phyloP scores from a whole-genome alignment of 2,888 invertebrate genomes.

The Pyrrhia umbra region DNA sequence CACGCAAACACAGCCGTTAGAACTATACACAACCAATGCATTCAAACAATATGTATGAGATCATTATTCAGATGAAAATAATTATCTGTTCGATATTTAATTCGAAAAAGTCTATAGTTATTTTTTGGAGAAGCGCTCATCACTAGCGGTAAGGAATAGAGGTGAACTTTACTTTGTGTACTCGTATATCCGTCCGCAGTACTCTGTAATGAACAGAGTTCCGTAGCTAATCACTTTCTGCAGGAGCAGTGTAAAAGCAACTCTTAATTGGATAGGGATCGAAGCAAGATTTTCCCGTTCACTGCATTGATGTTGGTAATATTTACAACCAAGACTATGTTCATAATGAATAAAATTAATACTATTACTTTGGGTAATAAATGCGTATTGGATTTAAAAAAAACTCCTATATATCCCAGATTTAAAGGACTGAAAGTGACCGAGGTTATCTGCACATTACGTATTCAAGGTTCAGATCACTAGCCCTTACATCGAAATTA shows the following conservation, averaged over 20 bases:
- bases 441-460: slow-evolving; percentile 26
- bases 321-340: no score
- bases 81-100: background rate
- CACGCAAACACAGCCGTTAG: background rate
- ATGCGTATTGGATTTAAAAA: background rate
- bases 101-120: background rate
- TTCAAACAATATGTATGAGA: no score
- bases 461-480: slow-evolving; percentile 42
- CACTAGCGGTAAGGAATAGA: slow-evolving; percentile 41
- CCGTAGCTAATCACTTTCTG: slow-evolving; percentile 53
- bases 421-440: slow-evolving; percentile 6
- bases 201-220: slow-evolving; percentile 48
- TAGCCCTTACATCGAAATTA: slow-evolving; percentile 42
- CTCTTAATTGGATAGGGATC: slow-evolving; percentile 22
- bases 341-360: no score
- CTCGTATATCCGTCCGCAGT: slow-evolving; percentile 31
- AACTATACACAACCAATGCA: background rate
- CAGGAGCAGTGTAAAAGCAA: slow-evolving; percentile 15
- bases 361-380: background rate
- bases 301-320: slow-evolving; percentile 4
- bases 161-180: slow-evolving; percentile 46
- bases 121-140: background rate
- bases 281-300: slow-evolving; percentile 24
- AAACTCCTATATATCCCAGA: background rate
- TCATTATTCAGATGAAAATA: background rate